These are phyloP conservation scores for Sylvilagus bachmani DNA, from an alignment of 2,113 vertebrate species.

Conservation along the genomic window DNA sequence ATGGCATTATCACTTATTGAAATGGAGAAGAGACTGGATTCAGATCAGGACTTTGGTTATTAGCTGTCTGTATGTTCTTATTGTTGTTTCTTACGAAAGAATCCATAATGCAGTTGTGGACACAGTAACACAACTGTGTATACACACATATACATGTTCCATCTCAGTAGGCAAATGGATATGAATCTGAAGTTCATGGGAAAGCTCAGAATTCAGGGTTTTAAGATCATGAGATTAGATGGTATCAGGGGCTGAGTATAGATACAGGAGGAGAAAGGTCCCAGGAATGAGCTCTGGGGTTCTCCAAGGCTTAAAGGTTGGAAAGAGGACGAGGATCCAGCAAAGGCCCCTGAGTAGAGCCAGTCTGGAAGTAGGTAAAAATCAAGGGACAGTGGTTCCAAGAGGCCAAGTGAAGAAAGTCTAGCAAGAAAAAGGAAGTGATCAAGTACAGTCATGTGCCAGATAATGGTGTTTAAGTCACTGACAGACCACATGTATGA, in stretches of 20 bases:
- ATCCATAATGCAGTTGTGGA: not conserved
- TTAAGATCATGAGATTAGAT: not conserved
- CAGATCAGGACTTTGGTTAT: not conserved
- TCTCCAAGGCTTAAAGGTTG: not conserved
- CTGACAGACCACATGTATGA: no score
- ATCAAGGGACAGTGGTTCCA: not conserved
- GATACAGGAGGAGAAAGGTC: not conserved
- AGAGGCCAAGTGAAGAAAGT: not conserved
- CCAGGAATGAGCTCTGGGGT: not conserved
- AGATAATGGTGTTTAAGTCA: no score
- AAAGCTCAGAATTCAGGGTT: not conserved
- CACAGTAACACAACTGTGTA: not conserved
- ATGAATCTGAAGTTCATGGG: not conserved
- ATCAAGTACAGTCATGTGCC: not conserved
- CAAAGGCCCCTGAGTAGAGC: not conserved
- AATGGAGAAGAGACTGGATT: not conserved
- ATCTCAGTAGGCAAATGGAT: not conserved
- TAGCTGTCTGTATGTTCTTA: not conserved
- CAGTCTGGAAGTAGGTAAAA: not conserved
- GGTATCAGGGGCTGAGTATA: not conserved
- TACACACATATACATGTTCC: not conserved
- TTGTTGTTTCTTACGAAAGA: not conserved
- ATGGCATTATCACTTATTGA: conserved; percentile 1
- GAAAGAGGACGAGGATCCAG: not conserved
- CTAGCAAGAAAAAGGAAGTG: not conserved